Base-by-base conservation (phyloP, 2,113 vertebrate genomes). In the Megatriorchis doriae region DNA sequence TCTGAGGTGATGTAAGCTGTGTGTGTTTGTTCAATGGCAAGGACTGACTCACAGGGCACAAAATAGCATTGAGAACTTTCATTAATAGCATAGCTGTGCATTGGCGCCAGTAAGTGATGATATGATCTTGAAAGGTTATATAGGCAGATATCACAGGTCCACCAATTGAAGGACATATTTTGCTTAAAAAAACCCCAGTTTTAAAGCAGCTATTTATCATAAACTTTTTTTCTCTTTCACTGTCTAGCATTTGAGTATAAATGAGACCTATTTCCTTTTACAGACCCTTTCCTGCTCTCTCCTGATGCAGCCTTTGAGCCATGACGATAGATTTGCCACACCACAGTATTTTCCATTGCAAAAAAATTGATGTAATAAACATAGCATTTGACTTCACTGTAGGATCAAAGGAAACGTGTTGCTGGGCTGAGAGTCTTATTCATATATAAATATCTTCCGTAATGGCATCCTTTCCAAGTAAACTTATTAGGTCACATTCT, bases 381-480 rank as follows among this genome's bases (percentile, higher is more conserved):
- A 71, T 6, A 62, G 59, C 56, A 53, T 84, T 78, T 82, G 62
- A 91, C 78, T 90, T 84, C 73, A 42, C 27, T 61, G 34, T 16
- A 47, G 56, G 83, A 94, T 89, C 80, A 95, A 75, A 96, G 70
- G 36, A 43, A 94, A 72, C 52, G 67, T 3, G 0, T 25, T 59
- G 52, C 56, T 87, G 68, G 92, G 22, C 68, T 43, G 67, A 77
- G 45, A 55, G 61, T 68, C 78, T 94, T 58, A 75, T 13, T 91
- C 82, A 74, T 19, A 56, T 4, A 65, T 25, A 93, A 81, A 55
- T 83, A 79, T n/a, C 77, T 85, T 42, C 34, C 68, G 36, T 29
- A 74, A 48, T 3, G 81, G 68, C 84, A 89, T 75, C 80, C 52
- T 66, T 89, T 94, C 91, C 91, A 91, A 93, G 71, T 7, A 58